phyloP scores from a whole-genome alignment of 1,140 invertebrate genomes.

The Sminthurides bifidus region DNA sequence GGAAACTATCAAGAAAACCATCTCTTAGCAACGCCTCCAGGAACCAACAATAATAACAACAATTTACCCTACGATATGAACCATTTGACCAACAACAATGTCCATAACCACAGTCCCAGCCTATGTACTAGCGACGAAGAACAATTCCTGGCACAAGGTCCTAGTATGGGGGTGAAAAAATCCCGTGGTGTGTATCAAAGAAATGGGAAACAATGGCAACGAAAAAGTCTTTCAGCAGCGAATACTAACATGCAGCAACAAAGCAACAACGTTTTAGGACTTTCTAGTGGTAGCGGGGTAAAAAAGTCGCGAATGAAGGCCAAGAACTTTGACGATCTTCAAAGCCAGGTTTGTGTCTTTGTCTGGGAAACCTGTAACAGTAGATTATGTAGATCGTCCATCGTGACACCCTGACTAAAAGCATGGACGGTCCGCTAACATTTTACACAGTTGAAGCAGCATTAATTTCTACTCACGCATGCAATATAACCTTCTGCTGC shows the following conservation, averaged over 20 bases:
- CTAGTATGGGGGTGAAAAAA: not conserved
- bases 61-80: not conserved
- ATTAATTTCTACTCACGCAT: too few relatives aligned
- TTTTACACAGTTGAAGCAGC: too few relatives aligned
- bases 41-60: not conserved
- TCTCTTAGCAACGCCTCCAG: not conserved
- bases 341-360: constrained; percentile 43
- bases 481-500: too few relatives aligned
- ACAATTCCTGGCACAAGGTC: not conserved
- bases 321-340: constrained; percentile 48
- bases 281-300: not conserved
- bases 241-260: not conserved
- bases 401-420: too few relatives aligned
- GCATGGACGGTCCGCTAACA: too few relatives aligned
- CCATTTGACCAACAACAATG: not conserved
- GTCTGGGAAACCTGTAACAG: too few relatives aligned
- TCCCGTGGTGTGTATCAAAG: not conserved
- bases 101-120: not conserved
- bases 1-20: not conserved
- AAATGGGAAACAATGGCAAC: constrained; percentile 2
- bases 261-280: not conserved
- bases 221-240: too few relatives aligned
- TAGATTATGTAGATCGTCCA: too few relatives aligned
- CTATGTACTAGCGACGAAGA: not conserved
- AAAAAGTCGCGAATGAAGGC: constrained; percentile 7